These are phyloP conservation scores for Flexamia atlantica DNA, from an alignment of 2,888 invertebrate species.

Conservation along the genomic window DNA sequence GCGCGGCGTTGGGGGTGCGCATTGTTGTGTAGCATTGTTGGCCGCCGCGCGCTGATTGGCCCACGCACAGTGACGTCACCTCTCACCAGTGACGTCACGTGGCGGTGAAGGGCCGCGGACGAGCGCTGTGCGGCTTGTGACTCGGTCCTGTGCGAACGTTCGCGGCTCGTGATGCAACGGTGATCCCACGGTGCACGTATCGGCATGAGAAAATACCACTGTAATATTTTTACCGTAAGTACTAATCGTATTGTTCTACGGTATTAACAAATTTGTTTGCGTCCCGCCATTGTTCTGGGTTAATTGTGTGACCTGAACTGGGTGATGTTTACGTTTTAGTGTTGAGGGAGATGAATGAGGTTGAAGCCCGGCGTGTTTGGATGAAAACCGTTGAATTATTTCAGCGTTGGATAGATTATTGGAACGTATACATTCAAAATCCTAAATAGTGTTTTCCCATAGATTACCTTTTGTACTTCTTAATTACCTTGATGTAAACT, in stretches of 20 bases:
- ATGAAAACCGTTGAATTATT: no score
- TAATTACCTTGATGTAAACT: no score
- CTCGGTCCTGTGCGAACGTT: constrained; percentile 32
- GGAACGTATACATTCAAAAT: no score
- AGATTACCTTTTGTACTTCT: no score
- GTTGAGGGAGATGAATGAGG: no score
- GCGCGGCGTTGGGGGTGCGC: not conserved
- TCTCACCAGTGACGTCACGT: not conserved
- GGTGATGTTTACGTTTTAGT: no score
- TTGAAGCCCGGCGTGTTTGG: no score
- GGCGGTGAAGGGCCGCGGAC: constrained; percentile 13
- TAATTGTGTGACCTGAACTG: not conserved
- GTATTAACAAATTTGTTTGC: constrained; percentile 19
- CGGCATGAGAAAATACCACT: constrained; percentile 59
- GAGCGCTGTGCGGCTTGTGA: not conserved
- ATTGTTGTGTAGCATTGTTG: constrained; percentile 32
- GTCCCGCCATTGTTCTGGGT: constrained; percentile 13
- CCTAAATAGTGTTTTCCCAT: no score
- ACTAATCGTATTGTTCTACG: constrained; percentile 27
- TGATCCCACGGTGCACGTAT: not conserved
- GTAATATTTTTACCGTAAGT: constrained; percentile 50
- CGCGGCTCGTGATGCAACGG: constrained; percentile 27
- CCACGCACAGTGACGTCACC: constrained; percentile 20
- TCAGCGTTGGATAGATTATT: no score
- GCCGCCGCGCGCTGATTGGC: not conserved